phyloP scores from a whole-genome alignment of 2,113 vertebrate genomes.

The Strix aluco region DNA sequence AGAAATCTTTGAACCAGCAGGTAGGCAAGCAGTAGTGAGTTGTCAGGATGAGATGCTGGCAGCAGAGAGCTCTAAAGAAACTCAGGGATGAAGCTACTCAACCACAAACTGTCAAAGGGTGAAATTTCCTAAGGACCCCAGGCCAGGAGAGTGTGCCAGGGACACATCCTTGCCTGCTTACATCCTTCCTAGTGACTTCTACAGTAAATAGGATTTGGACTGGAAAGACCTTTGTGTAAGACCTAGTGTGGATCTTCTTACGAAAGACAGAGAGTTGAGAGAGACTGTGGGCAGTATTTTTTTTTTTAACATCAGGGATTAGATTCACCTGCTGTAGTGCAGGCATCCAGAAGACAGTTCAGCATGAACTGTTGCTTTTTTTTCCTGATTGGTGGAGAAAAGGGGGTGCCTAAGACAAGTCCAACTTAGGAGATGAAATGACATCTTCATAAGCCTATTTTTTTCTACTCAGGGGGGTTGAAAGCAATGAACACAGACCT shows the following conservation, averaged over 20 bases:
- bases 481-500: neutral
- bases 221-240: neutral
- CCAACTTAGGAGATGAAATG: neutral
- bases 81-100: neutral
- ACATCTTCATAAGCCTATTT: neutral
- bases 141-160: neutral
- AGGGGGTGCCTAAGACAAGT: neutral
- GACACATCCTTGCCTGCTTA: neutral
- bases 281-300: neutral
- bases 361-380: neutral
- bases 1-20: neutral
- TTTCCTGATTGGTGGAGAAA: neutral
- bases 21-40: neutral
- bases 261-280: neutral
- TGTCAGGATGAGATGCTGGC: neutral
- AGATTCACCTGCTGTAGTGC: neutral
- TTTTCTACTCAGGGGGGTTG: accelerated
- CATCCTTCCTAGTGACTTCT: neutral
- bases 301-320: neutral
- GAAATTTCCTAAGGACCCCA: neutral
- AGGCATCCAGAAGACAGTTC: neutral
- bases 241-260: neutral
- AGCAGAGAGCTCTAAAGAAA: neutral
- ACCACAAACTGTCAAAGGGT: neutral
- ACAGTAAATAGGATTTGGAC: neutral